Base-by-base conservation (phyloP, 2,113 vertebrate species). In the Paedocypris sp. region DNA sequence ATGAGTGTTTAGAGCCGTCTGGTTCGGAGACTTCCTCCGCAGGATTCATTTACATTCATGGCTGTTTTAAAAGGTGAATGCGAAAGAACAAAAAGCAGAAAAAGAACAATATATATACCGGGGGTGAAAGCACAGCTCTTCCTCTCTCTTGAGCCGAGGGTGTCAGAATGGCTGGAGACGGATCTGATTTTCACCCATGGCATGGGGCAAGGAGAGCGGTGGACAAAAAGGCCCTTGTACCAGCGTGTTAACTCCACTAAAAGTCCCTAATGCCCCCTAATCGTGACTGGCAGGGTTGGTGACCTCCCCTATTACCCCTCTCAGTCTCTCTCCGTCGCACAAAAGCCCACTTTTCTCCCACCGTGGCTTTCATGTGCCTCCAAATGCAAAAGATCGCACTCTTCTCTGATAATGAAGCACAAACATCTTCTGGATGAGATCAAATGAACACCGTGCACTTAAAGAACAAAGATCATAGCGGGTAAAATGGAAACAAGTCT, bases 251-350 rank as follows among this genome's bases (percentile, higher is more conserved):
- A 80, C 74, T 77, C 77, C 63, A 49, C 73, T 67, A 74, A 80
- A 82, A 62, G 70, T 70, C 70, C 60, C 70, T 69, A 69, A 77
- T 73, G 77, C 77, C 72, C 71, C 67, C 70, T 84, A 85, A 86
- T 83, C 80, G 78, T 85, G 83, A 84, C 79, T 85, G 83, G 81
- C 82, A 85, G 79, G 79, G 78, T 75, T 69, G 75, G 67, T 74
- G 80, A 83, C 80, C 79, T 73, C 72, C 71, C 51, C 60, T 65
- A 53, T 72, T 45, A 66, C 59, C 50, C 42, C 66, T 46, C 43
- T 41, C 20, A 58, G 39, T 25, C 45, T 50, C 69, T 53, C 66
- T 63, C 35, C 31, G 45, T 50, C 22, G 36, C 51, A 74, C 70
- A 77, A 77, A 74, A 71, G 68, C 42, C 42, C 57, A 45, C 70